A percentile compares a stretch with the other conserved stretches of the same genome.
Conservation (phyloP, 2,888 invertebrate species). For the Ichneumoninae sp. region DNA sequence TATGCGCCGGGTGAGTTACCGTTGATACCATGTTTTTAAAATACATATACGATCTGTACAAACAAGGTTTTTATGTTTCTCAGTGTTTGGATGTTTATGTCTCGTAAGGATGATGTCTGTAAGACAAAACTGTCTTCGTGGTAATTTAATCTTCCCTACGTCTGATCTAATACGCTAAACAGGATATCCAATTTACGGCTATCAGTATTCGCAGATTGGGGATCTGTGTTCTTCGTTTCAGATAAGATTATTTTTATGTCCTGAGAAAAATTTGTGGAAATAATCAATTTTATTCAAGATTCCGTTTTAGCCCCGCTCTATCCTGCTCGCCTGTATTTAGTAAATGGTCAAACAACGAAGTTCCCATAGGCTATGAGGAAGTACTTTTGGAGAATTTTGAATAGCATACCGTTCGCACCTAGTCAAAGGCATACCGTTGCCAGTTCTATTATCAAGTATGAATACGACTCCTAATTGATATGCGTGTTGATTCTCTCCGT, state of each 20-base stretch:
- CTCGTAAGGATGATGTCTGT: neutral
- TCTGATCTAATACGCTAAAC: slow-evolving; percentile 4
- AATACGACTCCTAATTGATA: neutral
- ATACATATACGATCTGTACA: neutral
- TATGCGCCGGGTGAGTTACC: slow-evolving; percentile 90
- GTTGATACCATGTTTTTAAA: neutral
- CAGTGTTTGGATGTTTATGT: neutral
- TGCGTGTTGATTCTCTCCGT: neutral
- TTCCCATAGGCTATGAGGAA: neutral
- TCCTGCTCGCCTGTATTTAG: no score
- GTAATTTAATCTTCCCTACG: neutral
- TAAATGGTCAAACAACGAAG: neutral
- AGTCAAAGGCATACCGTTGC: slow-evolving; percentile 3
- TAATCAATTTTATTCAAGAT: no score
- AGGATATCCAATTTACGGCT: neutral
- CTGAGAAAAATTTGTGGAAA: no score
- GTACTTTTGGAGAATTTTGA: neutral
- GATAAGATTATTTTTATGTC: neutral
- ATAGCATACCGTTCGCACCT: neutral
- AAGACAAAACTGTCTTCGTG: neutral
- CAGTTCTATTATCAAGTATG: neutral
- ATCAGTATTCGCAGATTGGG: no score
- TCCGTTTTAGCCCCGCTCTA: no score
- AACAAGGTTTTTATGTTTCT: neutral
- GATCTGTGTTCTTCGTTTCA: neutral